Conservation (phyloP, 2,888 invertebrate species). For the Pandemis heparana region DNA sequence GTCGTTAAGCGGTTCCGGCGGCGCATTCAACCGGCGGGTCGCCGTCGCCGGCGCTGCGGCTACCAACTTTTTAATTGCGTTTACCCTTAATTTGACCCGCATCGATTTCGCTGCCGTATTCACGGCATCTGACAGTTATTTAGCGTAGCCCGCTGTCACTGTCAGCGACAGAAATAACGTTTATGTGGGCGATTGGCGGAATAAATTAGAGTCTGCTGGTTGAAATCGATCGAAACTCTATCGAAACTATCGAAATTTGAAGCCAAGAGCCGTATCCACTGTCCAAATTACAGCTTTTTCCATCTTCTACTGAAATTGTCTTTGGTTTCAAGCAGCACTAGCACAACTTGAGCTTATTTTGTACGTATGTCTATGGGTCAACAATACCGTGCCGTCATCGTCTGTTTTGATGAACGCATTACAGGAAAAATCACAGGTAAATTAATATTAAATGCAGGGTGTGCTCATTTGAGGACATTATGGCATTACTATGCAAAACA, state of each 20-base stretch:
- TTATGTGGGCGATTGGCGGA: neutral
- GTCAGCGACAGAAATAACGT: neutral
- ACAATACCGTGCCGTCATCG: too few species aligned
- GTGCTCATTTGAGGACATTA: too few species aligned
- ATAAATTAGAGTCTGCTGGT: neutral
- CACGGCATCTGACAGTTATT: slow-evolving; percentile 12
- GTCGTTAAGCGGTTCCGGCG: slow-evolving; percentile 21
- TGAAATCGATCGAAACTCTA: neutral
- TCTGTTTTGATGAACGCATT: too few species aligned
- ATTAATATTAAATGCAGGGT: too few species aligned
- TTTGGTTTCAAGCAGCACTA: too few species aligned
- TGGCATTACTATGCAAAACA: too few species aligned
- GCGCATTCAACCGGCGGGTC: slow-evolving; percentile 4
- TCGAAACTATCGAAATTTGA: neutral
- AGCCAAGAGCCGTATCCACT: too few species aligned
- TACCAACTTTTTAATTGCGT: slow-evolving; percentile 44
- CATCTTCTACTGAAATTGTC: too few species aligned
- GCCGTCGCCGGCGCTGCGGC: slow-evolving; percentile 10
- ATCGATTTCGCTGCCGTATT: slow-evolving; percentile 7
- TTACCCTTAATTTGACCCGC: slow-evolving; percentile 27
- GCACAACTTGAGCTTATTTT: too few species aligned
- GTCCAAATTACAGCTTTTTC: too few species aligned
- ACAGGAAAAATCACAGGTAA: too few species aligned
- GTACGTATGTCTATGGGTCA: too few species aligned
- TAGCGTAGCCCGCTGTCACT: slow-evolving; percentile 3